Conservation (phyloP, 2,888 invertebrate species). For the Mantis religiosa region DNA sequence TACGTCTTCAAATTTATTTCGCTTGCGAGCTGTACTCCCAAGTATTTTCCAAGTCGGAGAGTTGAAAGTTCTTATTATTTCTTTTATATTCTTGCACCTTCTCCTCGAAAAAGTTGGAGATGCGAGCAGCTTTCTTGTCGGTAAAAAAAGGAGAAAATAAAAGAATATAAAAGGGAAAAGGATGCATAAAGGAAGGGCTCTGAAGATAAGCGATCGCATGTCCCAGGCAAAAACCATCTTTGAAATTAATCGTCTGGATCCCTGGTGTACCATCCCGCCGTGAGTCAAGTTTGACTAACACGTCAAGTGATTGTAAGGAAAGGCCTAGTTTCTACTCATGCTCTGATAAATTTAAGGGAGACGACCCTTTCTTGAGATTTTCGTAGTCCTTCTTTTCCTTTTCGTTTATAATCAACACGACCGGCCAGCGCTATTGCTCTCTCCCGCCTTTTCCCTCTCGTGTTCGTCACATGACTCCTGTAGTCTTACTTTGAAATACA, state of each 20-base stretch:
- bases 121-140: constrained; percentile 9
- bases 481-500: too few relatives aligned
- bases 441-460: too few relatives aligned
- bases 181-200: constrained; percentile 7
- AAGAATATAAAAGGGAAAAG: not conserved
- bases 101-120: constrained; percentile 17
- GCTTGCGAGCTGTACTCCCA: not conserved
- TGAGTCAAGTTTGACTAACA: not conserved
- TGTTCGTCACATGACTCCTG: too few relatives aligned
- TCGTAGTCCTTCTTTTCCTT: not conserved
- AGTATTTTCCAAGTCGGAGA: constrained; percentile 22
- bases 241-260: constrained; percentile 5
- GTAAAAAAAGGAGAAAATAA: constrained; percentile 16
- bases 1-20: constrained; percentile 29
- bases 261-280: not conserved
- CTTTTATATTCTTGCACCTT: constrained; percentile 18
- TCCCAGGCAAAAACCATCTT: not conserved
- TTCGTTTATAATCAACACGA: not conserved
- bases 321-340: not conserved
- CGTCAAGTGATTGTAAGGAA: not conserved
- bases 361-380: not conserved
- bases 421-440: too few relatives aligned
- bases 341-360: not conserved
- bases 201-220: constrained; percentile 5
- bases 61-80: constrained; percentile 11